Evolutionary conservation across 2,888 invertebrate species (phyloP), one percentile per base, ranked within the genome.

Genomic region (Mythimna pallens): DNA sequence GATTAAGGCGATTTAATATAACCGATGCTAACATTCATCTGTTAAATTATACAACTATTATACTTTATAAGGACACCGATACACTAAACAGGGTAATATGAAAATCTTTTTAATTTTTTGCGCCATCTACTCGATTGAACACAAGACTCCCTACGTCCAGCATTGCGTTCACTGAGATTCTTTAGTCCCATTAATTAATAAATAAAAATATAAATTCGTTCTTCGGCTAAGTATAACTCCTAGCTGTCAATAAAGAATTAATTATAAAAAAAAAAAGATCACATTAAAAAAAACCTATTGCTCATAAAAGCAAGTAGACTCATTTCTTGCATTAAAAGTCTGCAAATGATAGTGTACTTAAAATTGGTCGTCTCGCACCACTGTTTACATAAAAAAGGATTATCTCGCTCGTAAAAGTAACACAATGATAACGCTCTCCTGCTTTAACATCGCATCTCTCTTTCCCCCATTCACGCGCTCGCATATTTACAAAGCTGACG

Each of bases 401-500:
- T 70, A 70, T 57, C 12, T 66, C 50, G 30, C 25, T 69, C 47
- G 50, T 70, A 68, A 71, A 17, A 57, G 66, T 70, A 76, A 80
- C 74, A 62, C 61, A 76, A 74, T 47, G 64, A 73, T 65, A 78
- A 64, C 68, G 30, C 34, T 47, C 43, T 10, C 66, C 66, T 43
- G 76, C 72, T 65, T 54, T 50, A 65, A 70, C 22, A 50, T 59
- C 73, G 59, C 65, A 64, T 43, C 65, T 64, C 61, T 76, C 62
- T 52, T 55, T 73, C 59, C 73, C 73, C 58, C 78, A 80, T 76
- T 74, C 80, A 72, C 70, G 59, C 76, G 47, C 77, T 75, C 73
- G 88, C 89, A 47, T 89, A 92, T 90, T 30, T 91, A 92, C 90
- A 92, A 91, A 89, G 89, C 90, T 65, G 65, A 84, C 74, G 62